Percentiles rank a stretch among this genome's conserved stretches.
Evolutionary conservation across 2,113 vertebrate genomes (phyloP).

Genomic region (Siniperca chuatsi): DNA sequence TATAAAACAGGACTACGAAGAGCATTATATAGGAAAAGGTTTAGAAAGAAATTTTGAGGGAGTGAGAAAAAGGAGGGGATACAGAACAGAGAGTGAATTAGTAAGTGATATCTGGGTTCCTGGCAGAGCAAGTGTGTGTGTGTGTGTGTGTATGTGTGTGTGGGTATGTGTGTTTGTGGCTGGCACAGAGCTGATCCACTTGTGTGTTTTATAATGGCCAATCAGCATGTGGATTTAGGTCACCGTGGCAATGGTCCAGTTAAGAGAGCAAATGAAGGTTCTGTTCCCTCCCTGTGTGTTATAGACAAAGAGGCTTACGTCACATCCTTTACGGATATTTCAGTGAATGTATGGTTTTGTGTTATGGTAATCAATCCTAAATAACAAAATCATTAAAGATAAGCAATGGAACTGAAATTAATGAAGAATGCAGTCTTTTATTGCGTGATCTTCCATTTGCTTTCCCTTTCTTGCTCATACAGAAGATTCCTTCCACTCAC

Average conservation of each 20-base stretch:
- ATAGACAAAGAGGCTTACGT: not conserved
- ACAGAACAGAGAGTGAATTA: slow-evolving; percentile 50
- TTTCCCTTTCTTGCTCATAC: slow-evolving; percentile 16
- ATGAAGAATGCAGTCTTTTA: slow-evolving; percentile 1
- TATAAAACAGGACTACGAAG: not conserved
- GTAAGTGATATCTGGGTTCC: slow-evolving; percentile 47
- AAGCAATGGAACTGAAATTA: slow-evolving; percentile 23
- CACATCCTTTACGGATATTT: slow-evolving; percentile 4
- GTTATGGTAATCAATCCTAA: slow-evolving; percentile 5
- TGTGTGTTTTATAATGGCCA: slow-evolving; percentile 67
- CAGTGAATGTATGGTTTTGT: slow-evolving; percentile 31
- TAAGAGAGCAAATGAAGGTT: slow-evolving; percentile 55
- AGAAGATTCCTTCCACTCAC: slow-evolving; percentile 3
- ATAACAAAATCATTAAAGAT: not conserved
- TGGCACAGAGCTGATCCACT: slow-evolving; percentile 65
- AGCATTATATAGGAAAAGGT: slow-evolving; percentile 3
- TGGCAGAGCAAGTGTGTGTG: slow-evolving; percentile 36
- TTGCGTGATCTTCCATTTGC: not conserved
- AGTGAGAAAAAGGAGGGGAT: slow-evolving; percentile 13
- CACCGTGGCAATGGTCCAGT: slow-evolving; percentile 65
- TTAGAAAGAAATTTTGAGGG: slow-evolving; percentile 7
- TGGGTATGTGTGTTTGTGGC: slow-evolving; percentile 48
- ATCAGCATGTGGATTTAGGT: slow-evolving; percentile 75
- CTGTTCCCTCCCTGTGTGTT: slow-evolving; percentile 35
- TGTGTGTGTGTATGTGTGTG: not conserved